phyloP scores from a whole-genome alignment of 2,113 vertebrate genomes.

The Rattus rattus region DNA sequence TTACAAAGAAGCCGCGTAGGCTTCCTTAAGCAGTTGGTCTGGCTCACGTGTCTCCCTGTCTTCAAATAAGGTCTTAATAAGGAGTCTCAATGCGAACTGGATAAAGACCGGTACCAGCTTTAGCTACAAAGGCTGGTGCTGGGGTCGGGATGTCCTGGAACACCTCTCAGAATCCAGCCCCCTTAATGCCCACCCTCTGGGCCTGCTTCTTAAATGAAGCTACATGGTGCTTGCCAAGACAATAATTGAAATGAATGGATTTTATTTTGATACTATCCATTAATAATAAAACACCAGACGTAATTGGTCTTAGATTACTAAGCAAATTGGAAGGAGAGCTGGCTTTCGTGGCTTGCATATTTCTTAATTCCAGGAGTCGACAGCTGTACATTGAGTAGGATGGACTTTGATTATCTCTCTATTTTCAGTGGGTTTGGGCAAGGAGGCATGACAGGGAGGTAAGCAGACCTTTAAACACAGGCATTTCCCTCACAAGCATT shows the following conservation, averaged over 20 bases:
- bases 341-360: constrained; percentile 4
- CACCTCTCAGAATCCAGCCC: background rate
- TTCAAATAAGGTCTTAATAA: background rate
- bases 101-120: background rate
- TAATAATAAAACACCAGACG: constrained; percentile 53
- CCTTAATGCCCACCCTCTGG: background rate
- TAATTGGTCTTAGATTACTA: constrained; percentile 59
- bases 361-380: constrained; percentile 41
- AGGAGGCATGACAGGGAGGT: background rate
- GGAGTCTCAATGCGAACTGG: background rate
- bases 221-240: background rate
- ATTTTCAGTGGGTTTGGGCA: background rate
- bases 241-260: background rate
- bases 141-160: background rate
- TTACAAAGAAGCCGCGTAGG: background rate
- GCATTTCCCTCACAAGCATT: background rate
- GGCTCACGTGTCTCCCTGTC: background rate
- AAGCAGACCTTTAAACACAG: background rate
- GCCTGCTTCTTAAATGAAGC: background rate
- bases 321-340: constrained; percentile 36
- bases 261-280: constrained; percentile 49
- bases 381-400: background rate
- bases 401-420: constrained; percentile 7
- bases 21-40: background rate
- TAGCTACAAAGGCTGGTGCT: background rate